Evolutionary conservation across 2,113 vertebrate species (phyloP), one percentile per base, ranked within the genome.

Genomic region (Podilymbus podiceps): DNA sequence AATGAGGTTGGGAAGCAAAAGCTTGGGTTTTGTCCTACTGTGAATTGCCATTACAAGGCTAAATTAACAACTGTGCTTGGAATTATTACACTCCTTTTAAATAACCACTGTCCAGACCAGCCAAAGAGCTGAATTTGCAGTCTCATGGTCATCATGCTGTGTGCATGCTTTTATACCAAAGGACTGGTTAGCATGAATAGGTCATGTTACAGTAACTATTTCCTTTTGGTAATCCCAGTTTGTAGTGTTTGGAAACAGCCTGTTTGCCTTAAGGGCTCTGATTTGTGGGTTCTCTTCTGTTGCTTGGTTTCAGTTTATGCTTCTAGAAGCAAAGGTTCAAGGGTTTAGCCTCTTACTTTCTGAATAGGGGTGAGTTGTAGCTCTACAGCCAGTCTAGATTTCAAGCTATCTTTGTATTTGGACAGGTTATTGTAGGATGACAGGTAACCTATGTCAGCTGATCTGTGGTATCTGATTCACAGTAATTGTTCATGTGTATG

Each of bases 371-470:
- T 30, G 56, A 53, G 20, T 47, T 93, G 30, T 27, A 77, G n/a
- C 79, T 88, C 67, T 71, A 20, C 25, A 94, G 56, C 52, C 10
- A 1, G 53, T 85, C 69, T 94, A 49, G 75, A 89, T 96, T 96
- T 95, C 87, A 91, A 66, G 77, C 53, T 76, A 10, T 76, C 94
- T 91, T 95, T 96, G 58, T 91, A 38, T 96, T 89, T 93, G 91
- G 85, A 56, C 71, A 69, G 85, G 78, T 89, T 95, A 91, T 73
- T 89, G 85, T 90, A 69, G 53, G 91, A 95, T 96, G 94, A 95
- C 93, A 91, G 81, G 93, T 96, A 94, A 94, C 91, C 53, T 92
- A 72, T 96, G 96, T 96, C 93, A 97, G 96, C 91, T 97, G 96
- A 97, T 96, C 93, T 79, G 84, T 82, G 81, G 91, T 96, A 93